phyloP scores from a whole-genome alignment of 1,140 invertebrate species.

The Archivesica marissinica region DNA sequence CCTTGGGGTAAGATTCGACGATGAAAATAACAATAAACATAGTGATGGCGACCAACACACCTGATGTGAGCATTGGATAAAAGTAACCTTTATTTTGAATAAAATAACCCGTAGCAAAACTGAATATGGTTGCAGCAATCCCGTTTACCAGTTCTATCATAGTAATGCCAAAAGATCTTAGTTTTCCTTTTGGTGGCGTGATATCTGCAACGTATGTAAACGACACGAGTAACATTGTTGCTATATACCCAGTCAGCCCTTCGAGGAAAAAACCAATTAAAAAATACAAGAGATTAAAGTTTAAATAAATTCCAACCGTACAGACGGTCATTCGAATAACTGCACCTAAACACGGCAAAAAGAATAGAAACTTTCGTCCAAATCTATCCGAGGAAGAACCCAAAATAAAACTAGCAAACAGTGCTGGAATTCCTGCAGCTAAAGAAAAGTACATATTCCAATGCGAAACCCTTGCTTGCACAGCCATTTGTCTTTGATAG shows the following conservation, averaged over 20 bases:
- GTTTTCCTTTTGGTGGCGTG: slow-evolving; percentile 52
- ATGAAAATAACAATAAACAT: slow-evolving; percentile 37
- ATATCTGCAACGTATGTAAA: slow-evolving; percentile 53
- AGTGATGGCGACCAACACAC: not conserved
- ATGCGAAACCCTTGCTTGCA: slow-evolving; percentile 36
- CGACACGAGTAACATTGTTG: slow-evolving; percentile 24
- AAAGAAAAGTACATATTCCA: slow-evolving; percentile 38
- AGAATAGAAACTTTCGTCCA: slow-evolving; percentile 56
- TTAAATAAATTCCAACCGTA: slow-evolving; percentile 37
- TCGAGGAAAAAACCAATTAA: slow-evolving; percentile 48
- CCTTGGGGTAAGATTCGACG: slow-evolving; percentile 29
- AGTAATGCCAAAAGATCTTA: slow-evolving; percentile 39
- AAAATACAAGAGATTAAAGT: slow-evolving; percentile 49
- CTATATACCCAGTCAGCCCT: slow-evolving; percentile 33
- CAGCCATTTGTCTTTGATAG: slow-evolving; percentile 1
- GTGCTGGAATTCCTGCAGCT: slow-evolving; percentile 24
- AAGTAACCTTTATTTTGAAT: slow-evolving; percentile 44
- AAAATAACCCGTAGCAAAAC: slow-evolving; percentile 46
- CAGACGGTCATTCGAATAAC: slow-evolving; percentile 13
- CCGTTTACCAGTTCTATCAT: slow-evolving; percentile 52
- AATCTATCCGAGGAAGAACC: slow-evolving; percentile 52
- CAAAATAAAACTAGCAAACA: slow-evolving; percentile 50
- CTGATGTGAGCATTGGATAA: slow-evolving; percentile 31
- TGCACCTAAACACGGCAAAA: slow-evolving; percentile 42
- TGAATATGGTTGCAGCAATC: slow-evolving; percentile 23